phyloP scores from a whole-genome alignment of 2,797 vertebrate genomes.

The Ciconia nigra region DNA sequence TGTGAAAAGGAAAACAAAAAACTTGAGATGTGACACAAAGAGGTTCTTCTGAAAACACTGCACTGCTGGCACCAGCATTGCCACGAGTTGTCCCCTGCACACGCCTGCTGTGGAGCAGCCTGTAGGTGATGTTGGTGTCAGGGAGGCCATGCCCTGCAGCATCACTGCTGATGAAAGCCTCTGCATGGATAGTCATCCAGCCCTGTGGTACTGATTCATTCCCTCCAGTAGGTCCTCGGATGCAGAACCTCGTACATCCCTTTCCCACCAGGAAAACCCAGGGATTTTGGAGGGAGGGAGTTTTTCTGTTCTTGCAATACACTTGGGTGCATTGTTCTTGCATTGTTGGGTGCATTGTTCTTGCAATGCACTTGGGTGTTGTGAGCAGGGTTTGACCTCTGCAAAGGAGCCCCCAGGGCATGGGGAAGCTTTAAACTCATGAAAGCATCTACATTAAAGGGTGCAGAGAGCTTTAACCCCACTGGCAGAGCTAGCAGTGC shows the following conservation, averaged over 20 bases:
- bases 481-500: background rate
- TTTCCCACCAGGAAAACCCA: background rate
- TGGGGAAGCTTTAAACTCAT: background rate
- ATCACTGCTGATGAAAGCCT: background rate
- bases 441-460: background rate
- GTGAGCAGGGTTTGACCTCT: background rate
- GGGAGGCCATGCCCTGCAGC: background rate
- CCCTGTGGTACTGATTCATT: background rate
- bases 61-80: background rate
- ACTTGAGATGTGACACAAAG: background rate
- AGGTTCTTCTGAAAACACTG: background rate
- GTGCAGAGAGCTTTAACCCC: background rate
- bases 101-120: background rate
- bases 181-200: fast-evolving
- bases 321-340: background rate
- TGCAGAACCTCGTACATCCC: background rate
- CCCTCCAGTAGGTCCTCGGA: background rate
- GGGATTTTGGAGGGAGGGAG: background rate
- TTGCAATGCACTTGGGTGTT: background rate
- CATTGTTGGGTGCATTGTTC: no score
- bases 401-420: background rate
- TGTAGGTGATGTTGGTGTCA: background rate
- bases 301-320: background rate
- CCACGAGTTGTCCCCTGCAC: background rate
- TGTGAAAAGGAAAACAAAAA: background rate